phyloP scores from a whole-genome alignment of 2,797 vertebrate genomes.

The Tangara arthus region DNA sequence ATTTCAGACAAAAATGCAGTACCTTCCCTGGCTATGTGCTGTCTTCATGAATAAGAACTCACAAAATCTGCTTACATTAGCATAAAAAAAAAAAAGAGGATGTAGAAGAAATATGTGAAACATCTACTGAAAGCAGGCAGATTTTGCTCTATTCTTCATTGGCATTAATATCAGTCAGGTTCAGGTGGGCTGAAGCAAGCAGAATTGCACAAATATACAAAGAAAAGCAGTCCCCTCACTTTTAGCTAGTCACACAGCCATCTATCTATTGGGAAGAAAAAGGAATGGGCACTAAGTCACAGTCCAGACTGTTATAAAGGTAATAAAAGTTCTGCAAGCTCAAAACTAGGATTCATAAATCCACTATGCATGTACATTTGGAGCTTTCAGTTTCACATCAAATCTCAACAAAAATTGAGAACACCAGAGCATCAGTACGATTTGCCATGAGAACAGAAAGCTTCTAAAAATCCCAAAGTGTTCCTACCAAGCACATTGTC shows the following conservation, averaged over 20 bases:
- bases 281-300: background rate
- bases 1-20: background rate
- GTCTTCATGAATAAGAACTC: background rate
- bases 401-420: background rate
- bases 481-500: background rate
- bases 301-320: background rate
- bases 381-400: conserved; percentile 23
- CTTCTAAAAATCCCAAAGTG: background rate
- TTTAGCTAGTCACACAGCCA: background rate
- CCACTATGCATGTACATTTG: background rate
- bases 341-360: conserved; percentile 3
- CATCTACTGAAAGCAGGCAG: background rate
- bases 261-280: background rate
- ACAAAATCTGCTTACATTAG: background rate
- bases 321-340: background rate
- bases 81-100: background rate
- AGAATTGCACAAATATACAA: background rate
- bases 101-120: background rate
- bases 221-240: background rate
- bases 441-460: background rate
- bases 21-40: background rate
- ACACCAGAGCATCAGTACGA: background rate
- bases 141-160: background rate
- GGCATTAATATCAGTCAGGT: background rate
- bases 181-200: background rate